Evolutionary conservation across 2,888 invertebrate genomes (phyloP).

Genomic region (Macrophya annulata): DNA sequence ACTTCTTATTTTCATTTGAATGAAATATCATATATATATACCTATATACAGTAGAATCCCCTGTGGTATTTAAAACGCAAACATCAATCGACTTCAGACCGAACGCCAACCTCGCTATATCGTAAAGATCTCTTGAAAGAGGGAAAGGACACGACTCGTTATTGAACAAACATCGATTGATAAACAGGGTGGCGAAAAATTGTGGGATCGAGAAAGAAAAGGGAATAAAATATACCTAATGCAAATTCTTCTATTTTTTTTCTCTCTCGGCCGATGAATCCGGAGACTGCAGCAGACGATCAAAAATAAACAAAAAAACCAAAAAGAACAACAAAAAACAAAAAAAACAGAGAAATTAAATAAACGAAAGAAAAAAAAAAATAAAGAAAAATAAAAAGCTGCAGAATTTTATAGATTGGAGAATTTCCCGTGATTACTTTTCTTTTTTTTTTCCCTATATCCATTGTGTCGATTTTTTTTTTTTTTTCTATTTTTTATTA

Average conservation of each 20-base stretch:
- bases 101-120: background rate
- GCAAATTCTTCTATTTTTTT: background rate
- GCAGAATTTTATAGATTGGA: conserved; percentile 10
- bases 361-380: no score
- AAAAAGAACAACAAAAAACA: background rate
- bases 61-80: background rate
- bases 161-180: conserved; percentile 18
- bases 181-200: background rate
- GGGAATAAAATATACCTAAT: background rate
- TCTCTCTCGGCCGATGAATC: background rate
- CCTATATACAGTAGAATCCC: no score
- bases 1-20: no score
- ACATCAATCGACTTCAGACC: background rate
- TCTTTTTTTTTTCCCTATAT: background rate
- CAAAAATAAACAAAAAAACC: background rate
- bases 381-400: background rate
- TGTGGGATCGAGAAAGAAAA: background rate
- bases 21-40: no score
- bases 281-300: background rate
- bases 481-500: no score
- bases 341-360: no score
- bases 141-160: conserved; percentile 17
- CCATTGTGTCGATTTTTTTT: background rate
- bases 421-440: background rate
- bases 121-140: background rate